A percentile compares a stretch with the other conserved stretches of the same genome.
These are phyloP conservation scores for Engystomops pustulosus DNA, from an alignment of 2,113 vertebrate genomes.

Conservation along the genomic window DNA sequence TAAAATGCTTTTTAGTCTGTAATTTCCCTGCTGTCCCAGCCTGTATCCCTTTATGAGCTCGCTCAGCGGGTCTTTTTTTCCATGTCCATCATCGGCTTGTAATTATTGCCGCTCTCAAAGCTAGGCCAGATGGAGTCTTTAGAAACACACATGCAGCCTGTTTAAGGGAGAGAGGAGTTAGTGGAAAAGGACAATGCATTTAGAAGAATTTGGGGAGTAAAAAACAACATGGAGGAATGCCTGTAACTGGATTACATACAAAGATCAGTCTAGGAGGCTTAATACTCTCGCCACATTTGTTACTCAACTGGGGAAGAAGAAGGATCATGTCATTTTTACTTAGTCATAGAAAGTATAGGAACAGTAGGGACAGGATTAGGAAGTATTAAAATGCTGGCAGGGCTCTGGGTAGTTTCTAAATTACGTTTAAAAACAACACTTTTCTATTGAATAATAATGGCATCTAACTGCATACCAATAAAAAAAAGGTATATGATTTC, in stretches of 20 bases:
- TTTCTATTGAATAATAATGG: too few relatives aligned
- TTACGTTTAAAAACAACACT: too few relatives aligned
- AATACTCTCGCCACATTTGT: conserved; percentile 51
- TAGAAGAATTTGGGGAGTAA: background rate
- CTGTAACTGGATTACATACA: conserved; percentile 77
- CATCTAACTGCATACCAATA: too few relatives aligned
- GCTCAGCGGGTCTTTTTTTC: conserved; percentile 77
- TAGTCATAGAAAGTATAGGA: background rate
- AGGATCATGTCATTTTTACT: background rate
- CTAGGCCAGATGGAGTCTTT: conserved; percentile 82
- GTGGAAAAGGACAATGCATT: background rate
- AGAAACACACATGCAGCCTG: conserved; percentile 79
- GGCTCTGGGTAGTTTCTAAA: too few relatives aligned
- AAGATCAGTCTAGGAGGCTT: conserved; percentile 76
- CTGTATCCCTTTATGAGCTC: conserved; percentile 81
- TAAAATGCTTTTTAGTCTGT: conserved; percentile 82
- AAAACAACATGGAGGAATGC: conserved; percentile 49
- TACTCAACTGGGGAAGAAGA: background rate
- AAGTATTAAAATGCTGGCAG: background rate
- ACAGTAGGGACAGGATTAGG: background rate
- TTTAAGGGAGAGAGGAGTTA: conserved; percentile 74
- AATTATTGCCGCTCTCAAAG: conserved; percentile 86
- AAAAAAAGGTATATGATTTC: too few relatives aligned
- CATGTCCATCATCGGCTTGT: conserved; percentile 85
- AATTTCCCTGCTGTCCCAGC: conserved; percentile 80